phyloP scores from a whole-genome alignment of 2,113 vertebrate genomes.

The Nothocercus julius region DNA sequence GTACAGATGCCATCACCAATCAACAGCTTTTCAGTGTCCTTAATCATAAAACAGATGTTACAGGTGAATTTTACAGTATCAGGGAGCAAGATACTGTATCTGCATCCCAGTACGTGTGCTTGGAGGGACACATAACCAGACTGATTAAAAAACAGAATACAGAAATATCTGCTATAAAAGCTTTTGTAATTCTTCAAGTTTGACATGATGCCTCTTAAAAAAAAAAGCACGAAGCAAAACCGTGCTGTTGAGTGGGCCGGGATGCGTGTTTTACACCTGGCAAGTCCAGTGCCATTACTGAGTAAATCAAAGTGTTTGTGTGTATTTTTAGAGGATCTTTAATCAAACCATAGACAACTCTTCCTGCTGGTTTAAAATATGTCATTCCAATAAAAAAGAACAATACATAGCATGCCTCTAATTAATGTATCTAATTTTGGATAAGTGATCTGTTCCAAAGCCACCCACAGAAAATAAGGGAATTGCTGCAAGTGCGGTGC shows the following conservation, averaged over 20 bases:
- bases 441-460: neutral
- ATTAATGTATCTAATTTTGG: constrained; percentile 20
- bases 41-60: neutral
- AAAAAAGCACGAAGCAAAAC: neutral
- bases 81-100: neutral
- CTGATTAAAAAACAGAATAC: neutral
- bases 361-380: constrained; percentile 27
- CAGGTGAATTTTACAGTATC: neutral
- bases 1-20: neutral
- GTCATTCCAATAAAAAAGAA: neutral
- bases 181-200: neutral
- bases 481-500: neutral
- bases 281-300: neutral
- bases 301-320: neutral
- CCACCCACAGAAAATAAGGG: neutral
- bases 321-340: constrained; percentile 37
- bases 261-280: neutral
- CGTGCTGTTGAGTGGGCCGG: neutral
- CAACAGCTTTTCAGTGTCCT: neutral
- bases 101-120: neutral
- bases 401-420: constrained; percentile 8
- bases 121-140: neutral
- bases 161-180: constrained; percentile 4
- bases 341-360: constrained; percentile 38
- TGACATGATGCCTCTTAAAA: neutral